These are phyloP conservation scores for Diploscapter pachys DNA, from an alignment of 1,140 invertebrate genomes.

Conservation along the genomic window DNA sequence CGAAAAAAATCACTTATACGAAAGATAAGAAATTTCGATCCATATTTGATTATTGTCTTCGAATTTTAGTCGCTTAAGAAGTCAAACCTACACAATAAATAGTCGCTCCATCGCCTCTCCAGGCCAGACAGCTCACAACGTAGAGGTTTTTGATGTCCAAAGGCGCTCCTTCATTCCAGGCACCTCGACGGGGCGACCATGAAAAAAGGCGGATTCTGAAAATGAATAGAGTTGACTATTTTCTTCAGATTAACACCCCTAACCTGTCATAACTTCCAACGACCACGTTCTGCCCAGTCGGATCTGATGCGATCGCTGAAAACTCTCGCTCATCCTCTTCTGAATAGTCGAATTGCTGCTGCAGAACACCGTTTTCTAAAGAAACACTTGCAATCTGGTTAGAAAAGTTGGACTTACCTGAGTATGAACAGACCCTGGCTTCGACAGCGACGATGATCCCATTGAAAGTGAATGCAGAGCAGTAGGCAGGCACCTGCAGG, in stretches of 20 bases:
- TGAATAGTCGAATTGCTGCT: conserved; percentile 78
- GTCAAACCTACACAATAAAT: conserved; percentile 62
- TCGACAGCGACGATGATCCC: conserved; percentile 78
- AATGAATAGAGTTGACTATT: neutral
- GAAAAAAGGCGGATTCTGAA: conserved; percentile 74
- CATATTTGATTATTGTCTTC: neutral
- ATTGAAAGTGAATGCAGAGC: conserved; percentile 74
- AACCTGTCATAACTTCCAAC: conserved; percentile 83
- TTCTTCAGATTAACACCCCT: no score
- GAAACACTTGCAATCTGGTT: neutral
- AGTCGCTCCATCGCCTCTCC: conserved; percentile 85
- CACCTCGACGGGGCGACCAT: conserved; percentile 75
- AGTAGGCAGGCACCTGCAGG: conserved; percentile 78
- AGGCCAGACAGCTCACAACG: conserved; percentile 78
- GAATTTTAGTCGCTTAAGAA: neutral
- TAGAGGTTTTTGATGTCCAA: conserved; percentile 81
- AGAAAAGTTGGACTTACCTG: conserved; percentile 67
- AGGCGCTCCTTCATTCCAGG: conserved; percentile 75
- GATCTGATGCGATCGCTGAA: conserved; percentile 74
- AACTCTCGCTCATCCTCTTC: conserved; percentile 78
- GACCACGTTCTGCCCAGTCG: conserved; percentile 82
- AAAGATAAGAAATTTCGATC: neutral
- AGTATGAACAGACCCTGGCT: conserved; percentile 80
- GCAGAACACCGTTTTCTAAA: conserved; percentile 38
- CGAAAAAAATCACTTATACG: no score